Evolutionary conservation across 2,797 vertebrate genomes (phyloP).

Genomic region (Falco cherrug): DNA sequence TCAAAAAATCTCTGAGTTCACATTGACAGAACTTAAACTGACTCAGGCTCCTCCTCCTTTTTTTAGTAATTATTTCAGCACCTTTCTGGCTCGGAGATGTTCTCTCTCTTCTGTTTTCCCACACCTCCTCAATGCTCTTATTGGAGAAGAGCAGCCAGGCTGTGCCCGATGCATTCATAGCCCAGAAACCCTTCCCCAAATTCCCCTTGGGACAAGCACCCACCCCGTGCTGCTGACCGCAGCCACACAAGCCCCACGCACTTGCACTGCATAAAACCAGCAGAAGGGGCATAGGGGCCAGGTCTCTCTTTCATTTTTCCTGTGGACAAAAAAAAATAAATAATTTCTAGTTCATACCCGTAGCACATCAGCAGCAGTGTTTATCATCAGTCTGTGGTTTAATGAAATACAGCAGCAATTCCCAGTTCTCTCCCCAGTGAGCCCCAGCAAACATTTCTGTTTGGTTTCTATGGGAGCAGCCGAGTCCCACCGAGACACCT

Average conservation of each 20-base stretch:
- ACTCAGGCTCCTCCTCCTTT: neutral
- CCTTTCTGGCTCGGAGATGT: neutral
- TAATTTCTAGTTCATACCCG: conserved; percentile 28
- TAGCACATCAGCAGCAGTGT: conserved; percentile 71
- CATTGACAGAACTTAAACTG: neutral
- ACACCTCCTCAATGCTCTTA: neutral
- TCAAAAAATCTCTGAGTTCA: neutral
- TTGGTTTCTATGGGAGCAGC: neutral
- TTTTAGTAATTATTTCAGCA: neutral
- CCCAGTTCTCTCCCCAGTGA: conserved; percentile 71
- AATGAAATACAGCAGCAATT: conserved; percentile 82
- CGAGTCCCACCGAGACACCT: conserved; percentile 72
- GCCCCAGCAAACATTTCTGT: conserved; percentile 45
- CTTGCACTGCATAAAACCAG: neutral
- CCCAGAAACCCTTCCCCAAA: neutral
- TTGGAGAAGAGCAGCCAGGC: neutral
- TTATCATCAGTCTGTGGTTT: conserved; percentile 36
- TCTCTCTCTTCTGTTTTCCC: neutral
- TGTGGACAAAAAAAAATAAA: neutral
- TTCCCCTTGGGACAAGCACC: neutral
- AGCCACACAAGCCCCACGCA: neutral
- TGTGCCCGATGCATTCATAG: fast-evolving
- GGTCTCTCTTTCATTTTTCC: neutral
- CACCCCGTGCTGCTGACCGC: neutral
- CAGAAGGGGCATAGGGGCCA: neutral